Conservation (phyloP, 2,797 vertebrate genomes). For the Tenualosa thibaudeaui region DNA sequence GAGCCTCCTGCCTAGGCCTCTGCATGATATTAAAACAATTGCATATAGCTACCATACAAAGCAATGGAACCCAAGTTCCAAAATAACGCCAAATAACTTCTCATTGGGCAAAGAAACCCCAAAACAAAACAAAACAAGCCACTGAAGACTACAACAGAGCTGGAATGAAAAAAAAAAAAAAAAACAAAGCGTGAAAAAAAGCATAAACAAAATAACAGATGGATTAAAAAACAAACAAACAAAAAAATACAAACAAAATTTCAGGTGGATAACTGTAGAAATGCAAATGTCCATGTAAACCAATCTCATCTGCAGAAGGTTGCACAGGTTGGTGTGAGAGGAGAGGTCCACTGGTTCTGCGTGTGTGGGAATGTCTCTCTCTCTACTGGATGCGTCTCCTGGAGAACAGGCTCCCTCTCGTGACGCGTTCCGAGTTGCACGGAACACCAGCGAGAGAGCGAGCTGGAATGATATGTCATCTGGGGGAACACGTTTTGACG, state of each 20-base stretch:
- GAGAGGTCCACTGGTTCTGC: not conserved
- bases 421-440: not conserved
- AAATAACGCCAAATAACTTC: not conserved
- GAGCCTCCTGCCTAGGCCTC: not conserved
- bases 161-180: not conserved
- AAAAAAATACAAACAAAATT: not conserved
- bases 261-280: not conserved
- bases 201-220: not conserved
- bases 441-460: not conserved
- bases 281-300: not conserved
- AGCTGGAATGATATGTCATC: not conserved
- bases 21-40: not conserved
- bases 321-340: not conserved
- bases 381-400: not conserved
- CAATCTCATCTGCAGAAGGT: not conserved
- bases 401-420: not conserved
- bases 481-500: not conserved
- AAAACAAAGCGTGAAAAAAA: not conserved
- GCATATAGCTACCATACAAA: not conserved
- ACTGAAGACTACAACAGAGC: not conserved
- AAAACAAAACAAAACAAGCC: too few species aligned
- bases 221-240: not conserved
- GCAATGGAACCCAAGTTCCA: not conserved
- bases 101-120: not conserved
- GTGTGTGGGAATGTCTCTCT: too few species aligned